Conservation (phyloP, 2,888 invertebrate genomes). For the Arctia plantaginis region DNA sequence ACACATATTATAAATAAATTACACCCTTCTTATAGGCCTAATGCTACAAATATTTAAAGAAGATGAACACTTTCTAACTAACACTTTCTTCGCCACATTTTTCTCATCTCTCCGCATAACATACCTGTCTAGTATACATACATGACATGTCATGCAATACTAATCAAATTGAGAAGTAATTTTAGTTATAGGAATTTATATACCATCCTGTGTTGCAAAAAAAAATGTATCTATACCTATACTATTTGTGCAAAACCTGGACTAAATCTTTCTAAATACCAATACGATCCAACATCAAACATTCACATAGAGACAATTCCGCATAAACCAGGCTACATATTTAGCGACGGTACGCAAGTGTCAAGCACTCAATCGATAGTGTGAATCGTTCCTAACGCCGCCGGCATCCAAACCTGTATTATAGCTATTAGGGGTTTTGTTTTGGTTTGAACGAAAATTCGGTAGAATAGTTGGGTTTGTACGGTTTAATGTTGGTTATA, state of each 20-base stretch:
- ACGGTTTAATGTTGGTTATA: not conserved
- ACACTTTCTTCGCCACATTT: no score
- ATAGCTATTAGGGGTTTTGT: slow-evolving; percentile 27
- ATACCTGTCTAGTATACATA: no score
- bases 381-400: slow-evolving; percentile 55
- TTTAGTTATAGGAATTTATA: no score
- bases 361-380: slow-evolving; percentile 69
- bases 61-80: no score
- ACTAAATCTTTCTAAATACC: slow-evolving; percentile 4
- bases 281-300: slow-evolving; percentile 13
- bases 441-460: slow-evolving; percentile 21
- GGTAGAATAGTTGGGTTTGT: slow-evolving; percentile 8
- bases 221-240: not conserved
- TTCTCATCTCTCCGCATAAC: no score
- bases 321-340: slow-evolving; percentile 45
- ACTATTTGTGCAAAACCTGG: not conserved
- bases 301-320: slow-evolving; percentile 26
- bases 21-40: no score
- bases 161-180: no score
- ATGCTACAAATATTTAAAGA: no score
- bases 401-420: slow-evolving; percentile 32
- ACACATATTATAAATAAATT: no score
- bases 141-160: no score
- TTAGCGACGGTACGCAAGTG: slow-evolving; percentile 55
- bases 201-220: no score